Percentiles rank a stretch among this genome's conserved stretches.
These are phyloP conservation scores for Onychostruthus taczanowskii DNA, from an alignment of 2,113 vertebrate species.

Conservation along the genomic window DNA sequence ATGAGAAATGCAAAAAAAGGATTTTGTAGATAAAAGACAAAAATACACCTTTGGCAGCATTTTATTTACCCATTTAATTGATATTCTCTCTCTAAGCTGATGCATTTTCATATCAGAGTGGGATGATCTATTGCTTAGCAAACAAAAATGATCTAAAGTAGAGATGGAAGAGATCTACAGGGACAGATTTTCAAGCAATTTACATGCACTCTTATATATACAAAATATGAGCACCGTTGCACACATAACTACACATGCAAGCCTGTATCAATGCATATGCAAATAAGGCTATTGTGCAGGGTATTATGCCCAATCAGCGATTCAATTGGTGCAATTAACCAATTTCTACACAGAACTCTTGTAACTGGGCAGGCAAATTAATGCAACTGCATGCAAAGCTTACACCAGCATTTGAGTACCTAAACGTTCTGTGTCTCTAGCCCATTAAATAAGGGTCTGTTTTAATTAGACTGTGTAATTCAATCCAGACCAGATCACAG, in stretches of 20 bases:
- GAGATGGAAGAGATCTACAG: constrained; percentile 31
- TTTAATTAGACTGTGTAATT: constrained; percentile 40
- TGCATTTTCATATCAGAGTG: not conserved
- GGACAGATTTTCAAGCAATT: constrained; percentile 53
- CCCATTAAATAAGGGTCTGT: constrained; percentile 20
- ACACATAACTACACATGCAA: constrained; percentile 32
- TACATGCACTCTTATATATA: constrained; percentile 19
- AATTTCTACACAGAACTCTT: constrained; percentile 31
- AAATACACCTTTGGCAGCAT: constrained; percentile 37
- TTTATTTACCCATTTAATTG: constrained; percentile 61
- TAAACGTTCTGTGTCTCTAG: constrained; percentile 27
- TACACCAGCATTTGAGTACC: constrained; percentile 20
- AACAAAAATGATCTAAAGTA: constrained; percentile 38
- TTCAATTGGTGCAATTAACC: constrained; percentile 53
- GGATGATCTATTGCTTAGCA: constrained; percentile 50
- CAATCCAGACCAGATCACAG: not conserved
- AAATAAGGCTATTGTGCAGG: constrained; percentile 40
- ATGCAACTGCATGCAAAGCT: constrained; percentile 18
- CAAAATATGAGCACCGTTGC: not conserved
- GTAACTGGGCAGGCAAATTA: constrained; percentile 42
- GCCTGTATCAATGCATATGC: not conserved
- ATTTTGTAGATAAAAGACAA: constrained; percentile 1
- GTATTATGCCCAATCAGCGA: constrained; percentile 35
- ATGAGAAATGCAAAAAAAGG: not conserved
- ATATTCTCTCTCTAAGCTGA: constrained; percentile 3